These are phyloP conservation scores for Cinara cedri DNA, from an alignment of 2,888 invertebrate species.

Conservation along the genomic window DNA sequence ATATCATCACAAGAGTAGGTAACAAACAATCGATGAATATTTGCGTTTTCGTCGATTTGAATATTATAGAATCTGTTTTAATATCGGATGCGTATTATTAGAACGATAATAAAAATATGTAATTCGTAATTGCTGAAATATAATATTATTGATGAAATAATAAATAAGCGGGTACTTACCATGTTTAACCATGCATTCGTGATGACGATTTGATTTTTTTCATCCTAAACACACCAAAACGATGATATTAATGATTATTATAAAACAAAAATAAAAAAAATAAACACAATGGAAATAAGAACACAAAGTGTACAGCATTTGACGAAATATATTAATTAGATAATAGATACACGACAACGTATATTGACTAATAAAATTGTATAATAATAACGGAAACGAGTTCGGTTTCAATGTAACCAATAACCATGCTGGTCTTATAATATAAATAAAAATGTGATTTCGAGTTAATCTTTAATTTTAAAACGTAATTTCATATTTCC, in stretches of 20 bases:
- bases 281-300: not conserved
- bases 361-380: no score
- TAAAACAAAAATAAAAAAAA: not conserved
- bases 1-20: no score
- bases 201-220: conserved; percentile 80
- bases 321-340: not conserved
- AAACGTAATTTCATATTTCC: no score
- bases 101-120: not conserved
- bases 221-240: conserved; percentile 77
- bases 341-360: no score
- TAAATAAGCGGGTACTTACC: conserved; percentile 64
- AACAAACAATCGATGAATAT: no score
- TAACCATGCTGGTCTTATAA: no score
- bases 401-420: no score
- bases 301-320: not conserved
- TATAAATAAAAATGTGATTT: no score
- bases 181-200: conserved; percentile 70
- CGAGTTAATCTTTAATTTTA: no score
- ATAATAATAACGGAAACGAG: no score
- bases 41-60: no score
- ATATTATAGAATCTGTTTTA: no score
- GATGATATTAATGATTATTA: not conserved
- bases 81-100: not conserved
- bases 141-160: not conserved
- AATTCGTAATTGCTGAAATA: not conserved